Evolutionary conservation across 2,888 invertebrate species (phyloP).

Genomic region (Agelastica alni): DNA sequence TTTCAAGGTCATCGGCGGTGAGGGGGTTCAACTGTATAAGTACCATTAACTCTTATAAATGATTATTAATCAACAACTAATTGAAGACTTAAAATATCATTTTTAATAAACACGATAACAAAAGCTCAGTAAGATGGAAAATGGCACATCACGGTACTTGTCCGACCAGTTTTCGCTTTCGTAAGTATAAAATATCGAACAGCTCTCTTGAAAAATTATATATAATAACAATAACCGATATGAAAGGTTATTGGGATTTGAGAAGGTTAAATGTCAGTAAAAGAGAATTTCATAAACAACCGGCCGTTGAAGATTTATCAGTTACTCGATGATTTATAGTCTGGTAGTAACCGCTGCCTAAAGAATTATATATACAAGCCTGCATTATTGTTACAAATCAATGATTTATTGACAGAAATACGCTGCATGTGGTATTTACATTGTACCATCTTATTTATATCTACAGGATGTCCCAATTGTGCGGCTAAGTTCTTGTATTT

Average conservation of each 20-base stretch:
- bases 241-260: constrained; percentile 8
- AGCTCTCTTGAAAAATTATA: neutral
- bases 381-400: constrained; percentile 11
- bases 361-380: constrained; percentile 3
- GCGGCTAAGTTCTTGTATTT: no score
- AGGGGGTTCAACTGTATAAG: no score
- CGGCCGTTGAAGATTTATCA: constrained; percentile 11
- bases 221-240: constrained; percentile 1
- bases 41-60: no score
- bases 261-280: constrained; percentile 13
- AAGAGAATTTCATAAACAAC: constrained; percentile 12
- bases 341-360: constrained; percentile 8
- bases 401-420: constrained; percentile 6
- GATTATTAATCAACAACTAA: no score
- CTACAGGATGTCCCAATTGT: no score
- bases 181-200: neutral
- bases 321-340: constrained; percentile 7
- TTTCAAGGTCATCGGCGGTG: no score
- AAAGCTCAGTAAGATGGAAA: no score
- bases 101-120: no score
- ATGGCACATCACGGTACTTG: no score
- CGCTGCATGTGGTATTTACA: constrained; percentile 2
- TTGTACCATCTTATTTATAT: no score
- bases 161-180: neutral
- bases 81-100: no score